A percentile compares a stretch with the other conserved stretches of the same genome.
Evolutionary conservation across 1,140 invertebrate species (phyloP).

Genomic region (Atta colombica): DNA sequence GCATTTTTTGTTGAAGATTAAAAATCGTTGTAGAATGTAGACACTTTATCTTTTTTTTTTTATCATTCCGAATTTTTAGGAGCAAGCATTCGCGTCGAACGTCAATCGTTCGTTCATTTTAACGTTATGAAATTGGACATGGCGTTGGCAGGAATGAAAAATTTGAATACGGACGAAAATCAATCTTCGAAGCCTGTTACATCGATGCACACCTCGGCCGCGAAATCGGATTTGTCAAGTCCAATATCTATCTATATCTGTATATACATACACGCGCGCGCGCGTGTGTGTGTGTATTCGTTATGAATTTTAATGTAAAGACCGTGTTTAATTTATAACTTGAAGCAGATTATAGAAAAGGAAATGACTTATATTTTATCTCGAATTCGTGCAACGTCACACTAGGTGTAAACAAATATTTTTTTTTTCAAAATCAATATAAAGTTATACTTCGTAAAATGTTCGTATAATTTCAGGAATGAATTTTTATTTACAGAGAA

Average conservation of each 20-base stretch:
- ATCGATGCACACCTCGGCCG: constrained; percentile 22
- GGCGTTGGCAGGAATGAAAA: constrained; percentile 57
- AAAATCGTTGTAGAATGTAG: constrained; percentile 1
- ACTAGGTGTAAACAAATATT: background rate
- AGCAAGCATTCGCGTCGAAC: constrained; percentile 48
- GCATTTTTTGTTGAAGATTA: background rate
- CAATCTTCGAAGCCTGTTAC: constrained; percentile 60
- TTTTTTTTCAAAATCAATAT: background rate
- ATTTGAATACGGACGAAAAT: constrained; percentile 57
- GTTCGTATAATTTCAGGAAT: background rate
- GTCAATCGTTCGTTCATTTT: constrained; percentile 61
- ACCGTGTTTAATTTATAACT: constrained; percentile 39
- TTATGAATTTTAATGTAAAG: constrained; percentile 59
- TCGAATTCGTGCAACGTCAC: constrained; percentile 15
- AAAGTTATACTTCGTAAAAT: background rate
- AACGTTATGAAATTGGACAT: constrained; percentile 54
- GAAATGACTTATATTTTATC: constrained; percentile 16
- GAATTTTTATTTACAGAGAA: background rate
- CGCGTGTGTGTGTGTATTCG: background rate
- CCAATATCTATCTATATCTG: constrained; percentile 39
- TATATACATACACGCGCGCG: too few species aligned
- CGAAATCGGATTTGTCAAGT: constrained; percentile 61
- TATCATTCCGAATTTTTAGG: constrained; percentile 34
- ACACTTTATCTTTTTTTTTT: constrained; percentile 18
- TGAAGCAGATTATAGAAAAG: background rate